Percentiles rank a stretch among this genome's conserved stretches.
Conservation (phyloP, 2,113 vertebrate species). For the Recurvirostra avosetta region DNA sequence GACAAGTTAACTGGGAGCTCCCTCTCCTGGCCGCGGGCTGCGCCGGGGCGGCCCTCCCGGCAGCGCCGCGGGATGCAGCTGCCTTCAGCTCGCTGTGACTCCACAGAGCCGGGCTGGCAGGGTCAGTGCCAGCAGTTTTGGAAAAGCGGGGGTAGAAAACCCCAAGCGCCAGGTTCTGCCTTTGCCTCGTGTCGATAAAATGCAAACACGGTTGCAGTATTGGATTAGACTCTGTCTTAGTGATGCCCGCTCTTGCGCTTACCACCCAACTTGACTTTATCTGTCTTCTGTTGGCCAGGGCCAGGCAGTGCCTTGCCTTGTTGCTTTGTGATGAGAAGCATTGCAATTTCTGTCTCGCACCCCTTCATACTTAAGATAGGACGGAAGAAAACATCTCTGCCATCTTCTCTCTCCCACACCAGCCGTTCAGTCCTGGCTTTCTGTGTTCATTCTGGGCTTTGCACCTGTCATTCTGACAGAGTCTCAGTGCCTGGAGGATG, state of each 20-base stretch:
- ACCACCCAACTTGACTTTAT: rapidly evolving
- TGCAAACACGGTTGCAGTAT: rapidly evolving
- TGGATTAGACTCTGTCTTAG: not conserved
- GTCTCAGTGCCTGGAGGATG: not conserved
- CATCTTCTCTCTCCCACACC: not conserved
- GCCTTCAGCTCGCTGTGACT: rapidly evolving
- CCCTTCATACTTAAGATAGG: not conserved
- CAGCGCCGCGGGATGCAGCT: rapidly evolving
- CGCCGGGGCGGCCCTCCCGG: rapidly evolving
- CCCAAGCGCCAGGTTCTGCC: not conserved
- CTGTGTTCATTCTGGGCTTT: not conserved
- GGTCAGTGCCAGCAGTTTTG: rapidly evolving
- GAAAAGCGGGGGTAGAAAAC: rapidly evolving
- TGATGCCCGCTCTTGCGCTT: rapidly evolving
- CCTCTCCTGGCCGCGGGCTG: not conserved
- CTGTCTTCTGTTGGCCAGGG: not conserved
- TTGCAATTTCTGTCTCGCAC: rapidly evolving
- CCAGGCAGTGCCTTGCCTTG: not conserved
- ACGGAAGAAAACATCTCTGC: not conserved
- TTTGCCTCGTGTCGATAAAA: rapidly evolving
- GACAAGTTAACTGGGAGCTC: not conserved
- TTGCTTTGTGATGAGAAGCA: not conserved
- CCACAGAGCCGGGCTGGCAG: rapidly evolving
- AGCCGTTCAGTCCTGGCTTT: not conserved
- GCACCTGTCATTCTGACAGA: not conserved